Evolutionary conservation across 2,797 vertebrate genomes (phyloP).

Genomic region (Peromyscus eremicus): DNA sequence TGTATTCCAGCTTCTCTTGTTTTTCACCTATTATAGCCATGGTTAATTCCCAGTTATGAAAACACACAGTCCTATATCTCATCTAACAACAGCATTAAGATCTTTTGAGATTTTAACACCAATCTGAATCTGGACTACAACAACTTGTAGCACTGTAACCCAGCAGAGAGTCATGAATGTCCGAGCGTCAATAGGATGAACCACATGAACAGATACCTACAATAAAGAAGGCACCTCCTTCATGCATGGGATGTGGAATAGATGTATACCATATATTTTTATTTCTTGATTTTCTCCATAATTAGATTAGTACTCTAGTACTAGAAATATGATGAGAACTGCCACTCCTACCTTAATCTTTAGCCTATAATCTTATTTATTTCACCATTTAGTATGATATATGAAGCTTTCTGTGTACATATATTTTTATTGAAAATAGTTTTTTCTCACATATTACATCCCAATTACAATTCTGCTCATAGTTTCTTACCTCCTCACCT

Average conservation of each 20-base stretch:
- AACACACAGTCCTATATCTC: neutral
- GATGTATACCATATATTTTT: neutral
- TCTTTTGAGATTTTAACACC: neutral
- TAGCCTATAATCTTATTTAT: neutral
- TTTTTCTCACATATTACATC: too few relatives aligned
- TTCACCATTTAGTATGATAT: neutral
- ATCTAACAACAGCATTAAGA: neutral
- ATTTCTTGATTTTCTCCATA: neutral
- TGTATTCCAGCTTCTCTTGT: neutral
- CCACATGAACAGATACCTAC: neutral
- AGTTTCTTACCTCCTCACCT: neutral
- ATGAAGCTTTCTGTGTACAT: neutral
- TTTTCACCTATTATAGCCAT: fast-evolving
- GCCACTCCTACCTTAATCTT: neutral
- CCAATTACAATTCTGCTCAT: neutral
- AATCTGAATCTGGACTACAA: neutral
- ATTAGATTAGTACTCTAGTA: neutral
- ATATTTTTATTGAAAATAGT: neutral
- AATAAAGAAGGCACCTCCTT: neutral
- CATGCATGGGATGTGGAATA: neutral
- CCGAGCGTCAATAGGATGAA: neutral
- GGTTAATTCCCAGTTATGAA: neutral
- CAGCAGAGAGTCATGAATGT: too few relatives aligned
- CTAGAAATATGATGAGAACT: neutral
- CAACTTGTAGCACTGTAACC: neutral